Base-by-base conservation (phyloP, 1,140 invertebrate species). In the Trachelipus rathkii region DNA sequence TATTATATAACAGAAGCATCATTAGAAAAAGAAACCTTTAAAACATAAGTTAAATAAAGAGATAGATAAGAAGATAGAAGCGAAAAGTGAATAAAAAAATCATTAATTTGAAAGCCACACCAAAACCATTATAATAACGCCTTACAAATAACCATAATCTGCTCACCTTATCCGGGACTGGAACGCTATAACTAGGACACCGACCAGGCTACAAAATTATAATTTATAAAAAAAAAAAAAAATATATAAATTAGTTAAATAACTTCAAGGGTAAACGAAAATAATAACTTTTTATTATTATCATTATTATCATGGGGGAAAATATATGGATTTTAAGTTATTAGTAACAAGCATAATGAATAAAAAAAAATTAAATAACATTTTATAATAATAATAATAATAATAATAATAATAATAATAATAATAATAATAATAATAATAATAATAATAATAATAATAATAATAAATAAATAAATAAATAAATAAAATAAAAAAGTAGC, bases 161-260 rank as follows among this genome's bases (percentile, higher is more conserved):
- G 73, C 77, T 76, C 71, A 78, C 77, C 77, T 75, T 73, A 70
- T 78, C 50, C 13, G 13, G 24, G 8, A 70, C 21, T 44, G 73
- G 77, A 67, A 19, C 73, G 46, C 44, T 76, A 76, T 76, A 46
- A 44, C 46, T 77, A 46, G 71, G 79, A 78, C 79, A 77, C 74
- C 76, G 76, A 77, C 70, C 50, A 77, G 76, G 76, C 79, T 76
- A 77, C 75, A 80, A 78, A 76, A 78, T 72, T 74, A 75, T 74
- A 70, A 60, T 3, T 4, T 75, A 69, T 74, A 69, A 72, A 77
- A 72, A 69, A 71, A 53, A 72, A 72, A 53, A 44, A 74, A 74
- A 73, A 43, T 67, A 75, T 73, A 69, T 66, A 78, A 69, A 44
- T 7, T 76, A 82, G 79, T 71, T 46, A 33, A 33, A 33, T 33